phyloP scores from a whole-genome alignment of 2,113 vertebrate species.

The Rhinogobius similis region DNA sequence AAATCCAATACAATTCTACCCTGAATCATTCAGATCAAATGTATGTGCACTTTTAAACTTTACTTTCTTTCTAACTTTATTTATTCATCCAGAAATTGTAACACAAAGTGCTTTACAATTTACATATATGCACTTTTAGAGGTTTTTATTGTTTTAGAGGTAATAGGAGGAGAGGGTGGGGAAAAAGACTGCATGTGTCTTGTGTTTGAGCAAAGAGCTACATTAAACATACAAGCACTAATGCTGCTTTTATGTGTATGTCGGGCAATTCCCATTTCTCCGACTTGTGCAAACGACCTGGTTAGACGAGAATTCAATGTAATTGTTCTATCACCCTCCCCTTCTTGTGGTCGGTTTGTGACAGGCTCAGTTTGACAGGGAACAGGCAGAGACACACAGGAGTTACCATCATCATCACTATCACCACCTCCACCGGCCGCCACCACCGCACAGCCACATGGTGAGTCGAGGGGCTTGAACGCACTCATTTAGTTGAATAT shows the following conservation, averaged over 20 bases:
- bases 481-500: background rate
- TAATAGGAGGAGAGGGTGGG: background rate
- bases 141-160: background rate
- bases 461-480: slow-evolving; percentile 28
- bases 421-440: slow-evolving; percentile 32
- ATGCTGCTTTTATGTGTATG: no score
- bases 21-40: background rate
- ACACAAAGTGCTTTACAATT: no score
- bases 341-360: background rate
- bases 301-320: no score
- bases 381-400: slow-evolving; percentile 43
- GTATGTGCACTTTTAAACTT: background rate
- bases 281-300: no score
- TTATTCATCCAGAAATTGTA: no score
- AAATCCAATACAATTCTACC: no score
- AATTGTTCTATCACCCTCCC: background rate
- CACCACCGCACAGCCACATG: slow-evolving; percentile 17
- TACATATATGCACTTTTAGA: no score
- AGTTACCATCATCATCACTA: slow-evolving; percentile 17
- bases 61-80: no score
- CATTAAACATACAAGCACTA: no score
- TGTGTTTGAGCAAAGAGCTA: no score
- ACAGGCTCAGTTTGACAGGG: slow-evolving; percentile 76
- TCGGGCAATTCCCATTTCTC: no score
- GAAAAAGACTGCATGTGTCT: no score